Conservation (phyloP, 2,797 vertebrate genomes). For the Peromyscus nudipes region DNA sequence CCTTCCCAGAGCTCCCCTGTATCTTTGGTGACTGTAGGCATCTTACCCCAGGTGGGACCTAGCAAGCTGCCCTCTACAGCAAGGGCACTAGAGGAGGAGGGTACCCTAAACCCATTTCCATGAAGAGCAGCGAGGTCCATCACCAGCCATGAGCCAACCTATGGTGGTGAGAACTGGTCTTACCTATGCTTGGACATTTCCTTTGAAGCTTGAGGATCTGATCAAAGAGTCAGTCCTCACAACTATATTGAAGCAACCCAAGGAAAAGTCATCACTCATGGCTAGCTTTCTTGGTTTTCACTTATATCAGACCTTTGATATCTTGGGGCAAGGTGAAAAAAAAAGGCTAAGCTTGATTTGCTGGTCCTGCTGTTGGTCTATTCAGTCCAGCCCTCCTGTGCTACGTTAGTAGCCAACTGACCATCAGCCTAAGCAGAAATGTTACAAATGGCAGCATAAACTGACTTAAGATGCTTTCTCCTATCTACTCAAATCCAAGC, state of each 20-base stretch:
- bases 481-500: neutral
- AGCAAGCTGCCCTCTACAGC: neutral
- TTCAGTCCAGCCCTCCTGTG: neutral
- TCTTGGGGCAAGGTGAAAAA: neutral
- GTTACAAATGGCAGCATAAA: neutral
- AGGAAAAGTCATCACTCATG: neutral
- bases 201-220: neutral
- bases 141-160: neutral
- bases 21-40: neutral
- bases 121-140: neutral
- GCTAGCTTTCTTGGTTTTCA: neutral
- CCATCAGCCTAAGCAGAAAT: neutral
- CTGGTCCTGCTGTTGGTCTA: neutral
- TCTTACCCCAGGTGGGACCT: neutral
- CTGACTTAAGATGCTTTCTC: neutral
- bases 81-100: neutral
- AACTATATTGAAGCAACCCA: no score
- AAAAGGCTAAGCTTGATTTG: neutral
- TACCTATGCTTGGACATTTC: neutral
- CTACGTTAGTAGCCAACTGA: neutral
- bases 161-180: neutral
- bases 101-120: neutral
- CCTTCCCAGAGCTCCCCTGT: neutral
- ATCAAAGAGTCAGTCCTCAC: neutral
- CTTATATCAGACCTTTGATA: neutral